Base-by-base conservation (phyloP, 2,113 vertebrate species). In the Python bivittatus region DNA sequence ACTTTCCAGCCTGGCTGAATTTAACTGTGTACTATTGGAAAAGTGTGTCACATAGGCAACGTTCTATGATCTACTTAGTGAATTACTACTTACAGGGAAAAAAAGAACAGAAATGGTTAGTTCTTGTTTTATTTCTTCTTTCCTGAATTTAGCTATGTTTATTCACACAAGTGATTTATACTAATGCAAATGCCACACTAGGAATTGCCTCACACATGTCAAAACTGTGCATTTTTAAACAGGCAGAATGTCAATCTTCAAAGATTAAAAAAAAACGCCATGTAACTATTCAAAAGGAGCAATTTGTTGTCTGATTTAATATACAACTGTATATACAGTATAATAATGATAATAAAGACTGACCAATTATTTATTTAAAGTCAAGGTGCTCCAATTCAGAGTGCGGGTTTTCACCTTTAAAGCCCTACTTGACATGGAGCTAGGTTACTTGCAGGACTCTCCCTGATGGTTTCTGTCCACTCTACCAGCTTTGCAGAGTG, bases 1-100 rank as follows among this genome's bases (percentile, higher is more conserved):
- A 85, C 6, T 61, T 54, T 86, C 91, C 93, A 57, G 89, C 23
- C 93, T 52, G 92, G 92, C 42, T 94, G 96, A 29, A 86, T 68
- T 94, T 94, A 89, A 79, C 90, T 89, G 91, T 6, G 94, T 97
- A 90, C 12, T 94, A 90, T 79, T 88, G 61, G 48, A 94, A 94
- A 94, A 27, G 92, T 91, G 48, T 90, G 91, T 94, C 93, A 94
- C 87, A 2, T 84, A 87, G 60, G 88, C 87, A 91, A 93, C n/a
- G n/a, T n/a, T n/a, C n/a, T n/a, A n/a, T n/a, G 90, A 94, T 91
- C 92, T 91, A n/a, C 33, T 93, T 44, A 93, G n/a, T 29, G 48
- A 44, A 29, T 84, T n/a, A 27, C 54, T 60, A 22, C 58, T 90
- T 72, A 2, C 5, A 88, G 48, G 86, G 27, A 56, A 4, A n/a